A percentile compares a stretch with the other conserved stretches of the same genome.
Conservation (phyloP, 1,140 invertebrate species). For the Sarcophaga peregrina region DNA sequence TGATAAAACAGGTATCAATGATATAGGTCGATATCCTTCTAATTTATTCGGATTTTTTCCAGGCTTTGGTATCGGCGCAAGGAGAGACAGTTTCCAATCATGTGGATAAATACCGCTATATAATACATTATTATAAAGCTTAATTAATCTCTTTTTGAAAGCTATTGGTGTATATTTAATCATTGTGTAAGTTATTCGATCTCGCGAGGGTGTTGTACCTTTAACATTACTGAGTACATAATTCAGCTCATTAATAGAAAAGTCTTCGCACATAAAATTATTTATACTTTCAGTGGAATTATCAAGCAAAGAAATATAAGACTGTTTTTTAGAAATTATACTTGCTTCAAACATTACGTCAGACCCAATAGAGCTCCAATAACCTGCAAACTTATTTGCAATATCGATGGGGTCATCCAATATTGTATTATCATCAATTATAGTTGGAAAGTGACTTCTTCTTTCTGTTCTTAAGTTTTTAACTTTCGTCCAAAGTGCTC, state of each 20-base stretch:
- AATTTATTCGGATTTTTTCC: neutral
- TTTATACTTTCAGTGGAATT: neutral
- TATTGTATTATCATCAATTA: neutral
- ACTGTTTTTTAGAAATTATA: neutral
- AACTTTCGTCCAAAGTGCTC: no score
- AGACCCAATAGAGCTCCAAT: neutral
- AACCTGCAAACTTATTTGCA: neutral
- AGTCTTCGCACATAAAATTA: no score
- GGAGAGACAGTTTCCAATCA: neutral
- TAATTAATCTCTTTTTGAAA: neutral
- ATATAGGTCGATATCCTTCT: neutral
- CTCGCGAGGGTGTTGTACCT: neutral
- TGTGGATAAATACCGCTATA: neutral
- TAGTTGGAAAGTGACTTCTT: neutral
- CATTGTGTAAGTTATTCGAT: neutral
- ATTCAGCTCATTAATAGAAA: neutral
- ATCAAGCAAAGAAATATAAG: neutral
- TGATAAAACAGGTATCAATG: neutral
- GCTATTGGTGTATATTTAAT: neutral
- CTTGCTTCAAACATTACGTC: neutral
- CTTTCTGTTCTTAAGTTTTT: neutral
- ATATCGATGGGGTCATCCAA: neutral
- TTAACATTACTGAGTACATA: neutral
- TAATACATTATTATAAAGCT: slow-evolving; percentile 1
- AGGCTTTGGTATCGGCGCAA: neutral